Evolutionary conservation across 2,113 vertebrate species (phyloP).

Genomic region (Urocitellus parryii): DNA sequence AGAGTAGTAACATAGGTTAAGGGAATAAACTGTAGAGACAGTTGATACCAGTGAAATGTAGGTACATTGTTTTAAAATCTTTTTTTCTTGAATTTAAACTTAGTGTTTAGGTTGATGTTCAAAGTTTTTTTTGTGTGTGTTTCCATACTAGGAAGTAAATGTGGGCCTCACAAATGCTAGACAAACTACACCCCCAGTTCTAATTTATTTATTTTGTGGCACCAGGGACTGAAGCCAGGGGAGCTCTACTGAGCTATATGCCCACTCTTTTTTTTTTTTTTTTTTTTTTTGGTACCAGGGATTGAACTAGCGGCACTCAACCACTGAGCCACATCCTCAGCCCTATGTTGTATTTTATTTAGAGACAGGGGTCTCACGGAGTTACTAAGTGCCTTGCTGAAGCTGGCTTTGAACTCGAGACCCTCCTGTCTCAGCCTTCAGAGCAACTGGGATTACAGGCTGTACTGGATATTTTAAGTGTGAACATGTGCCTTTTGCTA

Average conservation of each 20-base stretch:
- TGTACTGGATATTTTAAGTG: background rate
- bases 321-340: too few species aligned
- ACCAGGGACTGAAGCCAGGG: too few species aligned
- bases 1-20: too few species aligned
- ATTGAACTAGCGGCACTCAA: too few species aligned
- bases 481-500: background rate
- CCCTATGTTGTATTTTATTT: background rate
- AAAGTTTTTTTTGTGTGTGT: background rate
- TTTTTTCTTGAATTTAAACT: slow-evolving; percentile 31
- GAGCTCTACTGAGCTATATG: background rate
- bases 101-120: slow-evolving; percentile 44
- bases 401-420: background rate
- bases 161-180: too few species aligned
- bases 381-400: too few species aligned
- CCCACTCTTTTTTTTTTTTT: background rate
- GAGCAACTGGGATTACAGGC: background rate
- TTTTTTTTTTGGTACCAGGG: too few species aligned
- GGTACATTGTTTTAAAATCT: slow-evolving; percentile 39
- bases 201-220: too few species aligned
- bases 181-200: too few species aligned
- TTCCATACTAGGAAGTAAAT: too few species aligned
- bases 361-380: background rate
- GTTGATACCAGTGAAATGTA: background rate
- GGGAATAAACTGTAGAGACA: background rate
- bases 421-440: too few species aligned